Evolutionary conservation across 1,140 invertebrate species (phyloP).

Genomic region (Bradynema listronoti): DNA sequence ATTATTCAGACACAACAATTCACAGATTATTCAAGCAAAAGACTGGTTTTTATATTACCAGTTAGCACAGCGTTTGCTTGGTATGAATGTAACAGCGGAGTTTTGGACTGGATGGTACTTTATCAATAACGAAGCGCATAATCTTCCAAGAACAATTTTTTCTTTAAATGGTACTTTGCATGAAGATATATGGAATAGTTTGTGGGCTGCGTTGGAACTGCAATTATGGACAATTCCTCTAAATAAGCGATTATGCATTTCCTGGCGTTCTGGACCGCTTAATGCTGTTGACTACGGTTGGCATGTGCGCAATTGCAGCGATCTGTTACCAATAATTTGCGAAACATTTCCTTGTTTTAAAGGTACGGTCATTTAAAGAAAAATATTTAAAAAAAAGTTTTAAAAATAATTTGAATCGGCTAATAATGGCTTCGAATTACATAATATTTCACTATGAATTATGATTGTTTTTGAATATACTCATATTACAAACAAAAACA

Average conservation of each 20-base stretch:
- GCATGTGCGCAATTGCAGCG: conserved; percentile 14
- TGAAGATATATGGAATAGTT: conserved; percentile 5
- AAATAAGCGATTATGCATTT: conserved; percentile 19
- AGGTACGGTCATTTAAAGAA: not conserved
- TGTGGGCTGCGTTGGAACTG: conserved; percentile 18
- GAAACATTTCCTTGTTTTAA: conserved; percentile 20
- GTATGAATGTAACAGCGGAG: not conserved
- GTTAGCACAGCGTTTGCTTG: conserved; percentile 1
- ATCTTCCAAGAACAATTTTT: conserved; percentile 4
- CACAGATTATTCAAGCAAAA: conserved; percentile 13
- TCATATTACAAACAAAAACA: conserved; percentile 1
- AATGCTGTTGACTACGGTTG: conserved; percentile 15
- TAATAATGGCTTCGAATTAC: not conserved
- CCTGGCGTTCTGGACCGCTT: conserved; percentile 12
- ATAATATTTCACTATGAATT: not conserved
- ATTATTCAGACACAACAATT: too few species aligned
- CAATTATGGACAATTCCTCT: conserved; percentile 6
- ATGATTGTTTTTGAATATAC: not conserved
- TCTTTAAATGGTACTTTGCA: not conserved
- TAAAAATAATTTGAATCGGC: not conserved
- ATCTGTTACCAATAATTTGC: conserved; percentile 13
- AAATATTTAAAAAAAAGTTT: not conserved
- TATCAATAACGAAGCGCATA: not conserved
- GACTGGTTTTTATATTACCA: conserved; percentile 24
- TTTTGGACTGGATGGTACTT: conserved; percentile 24